A percentile compares a stretch with the other conserved stretches of the same genome.
Evolutionary conservation across 2,888 invertebrate genomes (phyloP).

Genomic region (Ditylenchus weischeri): DNA sequence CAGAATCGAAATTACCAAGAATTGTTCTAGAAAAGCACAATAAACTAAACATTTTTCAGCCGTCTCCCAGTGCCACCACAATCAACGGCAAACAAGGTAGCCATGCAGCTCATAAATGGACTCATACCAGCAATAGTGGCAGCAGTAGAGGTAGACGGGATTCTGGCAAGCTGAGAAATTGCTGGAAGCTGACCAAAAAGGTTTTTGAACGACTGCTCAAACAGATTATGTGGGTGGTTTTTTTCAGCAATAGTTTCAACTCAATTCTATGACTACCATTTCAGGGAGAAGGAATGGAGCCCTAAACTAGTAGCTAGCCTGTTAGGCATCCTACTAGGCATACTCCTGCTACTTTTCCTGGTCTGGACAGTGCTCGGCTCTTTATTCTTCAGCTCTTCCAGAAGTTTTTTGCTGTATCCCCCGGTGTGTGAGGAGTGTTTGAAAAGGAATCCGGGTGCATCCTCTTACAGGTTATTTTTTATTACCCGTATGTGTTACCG

Average conservation of each 20-base stretch:
- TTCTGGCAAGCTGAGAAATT: neutral
- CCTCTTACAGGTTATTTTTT: slow-evolving; percentile 21
- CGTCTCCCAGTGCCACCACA: neutral
- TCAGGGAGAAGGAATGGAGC: slow-evolving; percentile 45
- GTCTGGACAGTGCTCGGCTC: slow-evolving; percentile 49
- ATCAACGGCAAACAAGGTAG: neutral
- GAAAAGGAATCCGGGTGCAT: slow-evolving; percentile 44
- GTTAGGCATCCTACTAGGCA: slow-evolving; percentile 47
- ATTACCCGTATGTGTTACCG: no score
- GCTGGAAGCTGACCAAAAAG: neutral
- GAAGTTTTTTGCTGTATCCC: slow-evolving; percentile 51
- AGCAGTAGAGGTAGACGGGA: neutral
- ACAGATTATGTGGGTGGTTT: neutral
- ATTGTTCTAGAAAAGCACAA: no score
- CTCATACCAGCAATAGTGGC: neutral
- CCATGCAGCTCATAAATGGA: neutral
- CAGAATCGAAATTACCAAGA: no score
- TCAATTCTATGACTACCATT: slow-evolving; percentile 9
- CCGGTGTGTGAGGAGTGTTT: slow-evolving; percentile 57
- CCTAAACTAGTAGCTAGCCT: slow-evolving; percentile 41
- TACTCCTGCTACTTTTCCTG: slow-evolving; percentile 48
- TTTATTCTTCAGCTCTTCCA: slow-evolving; percentile 45
- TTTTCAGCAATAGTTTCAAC: neutral
- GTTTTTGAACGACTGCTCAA: neutral
- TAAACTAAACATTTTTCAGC: neutral